phyloP scores from a whole-genome alignment of 2,113 vertebrate genomes.

The Dipodomys stephensi region DNA sequence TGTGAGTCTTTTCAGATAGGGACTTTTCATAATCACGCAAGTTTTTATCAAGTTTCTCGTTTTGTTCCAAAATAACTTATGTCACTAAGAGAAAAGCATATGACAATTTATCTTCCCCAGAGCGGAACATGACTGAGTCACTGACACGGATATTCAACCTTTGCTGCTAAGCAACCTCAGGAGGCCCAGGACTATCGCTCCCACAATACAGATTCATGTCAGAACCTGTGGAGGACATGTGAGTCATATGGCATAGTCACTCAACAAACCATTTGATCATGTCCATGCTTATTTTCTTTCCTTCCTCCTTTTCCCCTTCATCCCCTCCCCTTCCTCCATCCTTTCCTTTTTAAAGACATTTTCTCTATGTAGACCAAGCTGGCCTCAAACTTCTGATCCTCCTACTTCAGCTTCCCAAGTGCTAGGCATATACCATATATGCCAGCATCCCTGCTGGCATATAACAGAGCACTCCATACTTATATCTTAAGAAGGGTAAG shows the following conservation, averaged over 20 bases:
- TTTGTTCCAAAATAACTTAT: not conserved
- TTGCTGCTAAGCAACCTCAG: not conserved
- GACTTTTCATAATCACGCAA: not conserved
- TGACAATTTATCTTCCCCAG: not conserved
- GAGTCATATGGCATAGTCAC: not conserved
- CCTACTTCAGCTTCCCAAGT: too few relatives aligned
- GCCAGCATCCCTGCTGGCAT: not conserved
- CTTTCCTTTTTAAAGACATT: too few relatives aligned
- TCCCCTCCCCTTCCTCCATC: too few relatives aligned
- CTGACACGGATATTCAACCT: not conserved
- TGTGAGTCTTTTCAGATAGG: not conserved
- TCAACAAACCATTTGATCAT: not conserved
- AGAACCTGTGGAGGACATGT: not conserved
- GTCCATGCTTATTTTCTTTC: not conserved
- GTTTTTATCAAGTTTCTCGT: not conserved
- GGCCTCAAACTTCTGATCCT: too few relatives aligned
- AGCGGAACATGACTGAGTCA: slow-evolving; percentile 48
- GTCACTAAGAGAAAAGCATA: not conserved
- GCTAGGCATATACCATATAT: not conserved
- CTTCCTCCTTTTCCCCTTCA: too few relatives aligned
- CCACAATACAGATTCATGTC: not conserved
- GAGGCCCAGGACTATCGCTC: not conserved
- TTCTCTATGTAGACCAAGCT: too few relatives aligned
- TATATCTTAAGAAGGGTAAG: not conserved
- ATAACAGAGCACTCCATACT: too few relatives aligned